A percentile compares a stretch with the other conserved stretches of the same genome.
Conservation (phyloP, 2,888 invertebrate species). For the Branchipolynoe longqiensis region DNA sequence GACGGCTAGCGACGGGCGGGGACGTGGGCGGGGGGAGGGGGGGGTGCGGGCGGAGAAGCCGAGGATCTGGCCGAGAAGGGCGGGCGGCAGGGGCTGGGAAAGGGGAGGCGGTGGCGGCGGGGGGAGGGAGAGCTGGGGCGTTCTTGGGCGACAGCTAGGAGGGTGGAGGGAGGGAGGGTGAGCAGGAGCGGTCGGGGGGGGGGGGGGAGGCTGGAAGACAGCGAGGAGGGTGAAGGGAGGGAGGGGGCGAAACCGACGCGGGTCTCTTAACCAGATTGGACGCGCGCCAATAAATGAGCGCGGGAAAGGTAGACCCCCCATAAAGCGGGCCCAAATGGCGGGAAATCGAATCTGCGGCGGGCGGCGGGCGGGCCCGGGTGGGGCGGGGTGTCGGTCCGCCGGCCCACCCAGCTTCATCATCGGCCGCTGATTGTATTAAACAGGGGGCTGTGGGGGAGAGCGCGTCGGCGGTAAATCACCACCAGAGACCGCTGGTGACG, state of each 20-base stretch:
- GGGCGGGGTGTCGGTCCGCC: conserved; percentile 36
- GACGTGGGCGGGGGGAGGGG: conserved; percentile 8
- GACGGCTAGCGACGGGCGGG: conserved; percentile 30
- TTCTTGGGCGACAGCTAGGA: neutral
- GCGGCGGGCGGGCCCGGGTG: conserved; percentile 39
- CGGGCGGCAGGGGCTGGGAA: neutral
- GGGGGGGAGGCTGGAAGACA: neutral
- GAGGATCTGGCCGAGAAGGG: neutral
- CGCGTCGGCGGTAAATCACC: conserved; percentile 43
- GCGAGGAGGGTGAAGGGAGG: neutral
- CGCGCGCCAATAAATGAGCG: conserved; percentile 33
- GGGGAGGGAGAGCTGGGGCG: neutral
- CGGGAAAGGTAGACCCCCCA: conserved; percentile 13
- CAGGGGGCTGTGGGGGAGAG: conserved; percentile 26
- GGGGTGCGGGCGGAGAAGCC: neutral
- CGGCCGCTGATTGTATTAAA: conserved; percentile 51
- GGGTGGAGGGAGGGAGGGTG: neutral
- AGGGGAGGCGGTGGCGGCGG: neutral
- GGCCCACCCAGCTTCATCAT: conserved; percentile 24
- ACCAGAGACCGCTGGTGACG: conserved; percentile 39
- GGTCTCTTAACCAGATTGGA: conserved; percentile 47
- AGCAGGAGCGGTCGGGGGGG: neutral
- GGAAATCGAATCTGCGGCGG: conserved; percentile 50
- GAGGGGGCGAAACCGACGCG: neutral
- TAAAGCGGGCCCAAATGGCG: conserved; percentile 42